Evolutionary conservation across 2,888 invertebrate species (phyloP), one percentile per base, ranked within the genome.

Genomic region (Sarcophaga rosellei): DNA sequence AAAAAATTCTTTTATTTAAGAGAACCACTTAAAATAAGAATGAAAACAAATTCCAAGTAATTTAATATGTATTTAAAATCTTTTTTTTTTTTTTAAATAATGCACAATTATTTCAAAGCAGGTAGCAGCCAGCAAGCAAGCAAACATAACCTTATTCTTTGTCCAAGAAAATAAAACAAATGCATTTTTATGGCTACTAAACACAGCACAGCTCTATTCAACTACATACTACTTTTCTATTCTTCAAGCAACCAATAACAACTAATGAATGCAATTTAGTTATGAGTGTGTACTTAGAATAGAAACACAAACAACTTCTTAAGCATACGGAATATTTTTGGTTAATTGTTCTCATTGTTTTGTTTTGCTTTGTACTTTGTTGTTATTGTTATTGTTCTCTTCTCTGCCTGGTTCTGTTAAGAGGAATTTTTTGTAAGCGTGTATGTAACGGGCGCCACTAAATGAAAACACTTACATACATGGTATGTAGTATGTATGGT

Each of bases 111-210:
- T 35, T 35, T 35, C 35, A 35, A 35, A 35, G 35, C 35, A 35
- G 35, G 35, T 35, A 35, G 35, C 35, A 35, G 10, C n/a, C n/a
- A 35, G 35, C 35, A 35, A 35, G 17, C 53, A 53, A 53, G 53
- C 17, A 17, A 12, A 47, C 45, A 47, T 47, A 68, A 68, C 45
- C 21, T 47, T 25, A 57, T 57, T 69, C 35, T 17, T 21, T 12
- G 5, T 45, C 1, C 15, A 47, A 15, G 5, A 15, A 59, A 45
- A 73, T 17, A 61, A 73, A 73, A 61, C 61, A 15, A 35, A 53
- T 21, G 1, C 11, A 74, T 76, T 66, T 74, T 76, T 66, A 76
- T 76, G 63, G 66, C 57, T 65, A 66, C 65, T 76, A 57, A 59
- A 69, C 23, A 53, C 53, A 65, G 53, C 53, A 53, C n/a, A n/a